Evolutionary conservation across 2,797 vertebrate species (phyloP), one percentile per base, ranked within the genome.

Genomic region (Zenarchopterus dispar): DNA sequence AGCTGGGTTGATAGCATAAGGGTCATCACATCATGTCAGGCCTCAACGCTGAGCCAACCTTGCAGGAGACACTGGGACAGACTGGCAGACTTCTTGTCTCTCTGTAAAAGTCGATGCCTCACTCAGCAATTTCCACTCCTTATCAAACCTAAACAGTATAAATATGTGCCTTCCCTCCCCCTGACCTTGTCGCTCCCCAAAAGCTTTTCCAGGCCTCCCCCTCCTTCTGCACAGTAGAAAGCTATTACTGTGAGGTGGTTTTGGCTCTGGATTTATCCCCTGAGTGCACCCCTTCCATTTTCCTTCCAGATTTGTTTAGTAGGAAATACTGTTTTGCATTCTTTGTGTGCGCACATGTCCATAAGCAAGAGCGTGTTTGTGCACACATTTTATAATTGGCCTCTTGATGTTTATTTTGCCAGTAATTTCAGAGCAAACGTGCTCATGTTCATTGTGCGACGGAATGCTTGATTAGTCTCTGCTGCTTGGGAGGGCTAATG

Each of bases 71-170:
- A 41, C 62, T 19, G 46, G 62, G 71, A 60, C 70, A 74, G 61
- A 70, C 62, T 48, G 62, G 49, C 72, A 71, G 64, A 33, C 53
- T 55, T 61, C 59, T 75, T 13, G 23, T 77, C 57, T 68, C 70
- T 71, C 56, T 56, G 24, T 43, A 71, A 69, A 77, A 81, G 70
- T 68, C 60, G 55, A 28, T 57, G 76, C 78, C 65, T 82, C 79
- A 75, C 79, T 70, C 79, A 74, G 74, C 81, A 75, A 80, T 84
- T 89, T 83, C 80, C 66, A 57, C 54, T 64, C 62, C 77, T 70
- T 87, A 89, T 89, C 87, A 64, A 74, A 79, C 82, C 74, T 78
- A 78, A 89, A 79, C 63, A 63, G 79, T 73, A 78, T 73, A 77
- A 85, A 87, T 82, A 70, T 68, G 82, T 48, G 59, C 52, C 60